Evolutionary conservation across 1,140 invertebrate species (phyloP), one percentile per base, ranked within the genome.

Genomic region (Pectinophora gossypiella): DNA sequence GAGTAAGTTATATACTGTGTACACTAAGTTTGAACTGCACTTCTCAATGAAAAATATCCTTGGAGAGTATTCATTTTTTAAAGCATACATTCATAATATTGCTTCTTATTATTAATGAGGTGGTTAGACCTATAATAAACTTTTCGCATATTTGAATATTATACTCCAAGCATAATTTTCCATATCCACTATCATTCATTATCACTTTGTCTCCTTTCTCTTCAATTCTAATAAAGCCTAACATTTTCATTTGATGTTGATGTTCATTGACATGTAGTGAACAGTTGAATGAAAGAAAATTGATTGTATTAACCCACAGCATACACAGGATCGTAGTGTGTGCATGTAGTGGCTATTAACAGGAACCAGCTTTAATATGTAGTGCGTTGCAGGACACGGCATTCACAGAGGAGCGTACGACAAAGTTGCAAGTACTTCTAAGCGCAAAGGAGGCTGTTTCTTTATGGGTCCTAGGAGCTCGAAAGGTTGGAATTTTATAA

Each of bases 361-460:
- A 69, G 35, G 50, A 62, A 54, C n/a, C 63, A 59, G 76, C 78
- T 80, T 83, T 85, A 87, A 85, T 64, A 54, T 79, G 72, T 84
- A 87, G 84, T 87, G 80, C 78, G 90, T 91, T 91, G 74, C 91
- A 93, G 91, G 91, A 92, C 83, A 89, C 90, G 87, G 91, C 89
- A 88, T 92, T 91, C 88, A 89, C 90, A 87, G 89, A 89, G 88
- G 86, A 87, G 76, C 75, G 81, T 81, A 87, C 90, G 83, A 88
- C 90, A 84, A 90, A 90, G 88, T 91, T 90, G 90, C 90, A 93
- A 90, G 91, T 91, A 90, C 93, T 95, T 89, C 92, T 95, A 89
- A 95, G 93, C 89, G 93, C 93, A 90, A 93, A 94, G 91, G 94
- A 95, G 91, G 94, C 94, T 91, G 93, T 95, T 91, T 94, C 94